Percentiles rank a stretch among this genome's conserved stretches.
Evolutionary conservation across 2,797 vertebrate genomes (phyloP).

Genomic region (Falco rusticolus): DNA sequence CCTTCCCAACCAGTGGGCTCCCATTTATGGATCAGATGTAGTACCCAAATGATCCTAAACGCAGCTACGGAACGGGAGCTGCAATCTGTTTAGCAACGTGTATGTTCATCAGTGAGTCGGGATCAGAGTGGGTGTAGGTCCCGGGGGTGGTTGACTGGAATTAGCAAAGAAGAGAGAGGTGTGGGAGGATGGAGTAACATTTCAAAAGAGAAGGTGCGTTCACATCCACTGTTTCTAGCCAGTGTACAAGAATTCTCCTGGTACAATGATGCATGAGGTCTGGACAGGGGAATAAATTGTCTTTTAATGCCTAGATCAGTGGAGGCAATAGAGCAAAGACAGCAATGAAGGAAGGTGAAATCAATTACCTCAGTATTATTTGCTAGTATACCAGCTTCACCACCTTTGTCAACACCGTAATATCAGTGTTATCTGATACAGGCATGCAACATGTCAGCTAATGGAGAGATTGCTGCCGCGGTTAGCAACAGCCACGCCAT

Average conservation of each 20-base stretch:
- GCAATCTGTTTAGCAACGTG: background rate
- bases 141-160: background rate
- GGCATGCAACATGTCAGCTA: background rate
- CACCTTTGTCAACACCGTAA: background rate
- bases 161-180: background rate
- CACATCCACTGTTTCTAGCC: background rate
- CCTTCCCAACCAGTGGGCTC: background rate
- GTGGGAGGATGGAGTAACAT: background rate
- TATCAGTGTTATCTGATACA: background rate
- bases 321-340: background rate
- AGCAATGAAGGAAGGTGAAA: background rate
- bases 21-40: background rate
- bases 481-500: background rate
- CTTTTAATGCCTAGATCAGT: background rate
- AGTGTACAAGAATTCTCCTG: background rate
- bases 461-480: rapidly evolving
- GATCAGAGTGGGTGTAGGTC: background rate
- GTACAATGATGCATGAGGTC: background rate
- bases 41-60: background rate
- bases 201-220: background rate
- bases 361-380: background rate
- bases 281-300: background rate
- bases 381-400: background rate
- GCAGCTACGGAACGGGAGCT: background rate
- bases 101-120: background rate